phyloP scores from a whole-genome alignment of 2,797 vertebrate genomes.

The Poecilia wingei region DNA sequence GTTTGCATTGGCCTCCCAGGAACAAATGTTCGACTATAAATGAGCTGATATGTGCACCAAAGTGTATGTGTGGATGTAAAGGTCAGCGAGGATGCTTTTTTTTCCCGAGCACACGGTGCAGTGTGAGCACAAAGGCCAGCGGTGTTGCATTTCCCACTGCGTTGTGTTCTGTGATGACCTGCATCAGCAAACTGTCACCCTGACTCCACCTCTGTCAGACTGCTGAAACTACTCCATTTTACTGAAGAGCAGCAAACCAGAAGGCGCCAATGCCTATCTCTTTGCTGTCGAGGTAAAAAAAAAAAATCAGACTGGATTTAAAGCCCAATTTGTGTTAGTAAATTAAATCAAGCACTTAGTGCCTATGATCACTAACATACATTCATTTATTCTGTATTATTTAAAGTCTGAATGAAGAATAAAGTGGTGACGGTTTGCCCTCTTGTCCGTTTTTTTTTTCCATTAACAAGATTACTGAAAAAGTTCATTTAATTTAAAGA shows the following conservation, averaged over 20 bases:
- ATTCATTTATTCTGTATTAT: conserved; percentile 3
- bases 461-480: not conserved
- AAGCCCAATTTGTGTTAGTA: conserved; percentile 16
- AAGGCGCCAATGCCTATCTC: conserved; percentile 31
- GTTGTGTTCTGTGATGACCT: conserved; percentile 63
- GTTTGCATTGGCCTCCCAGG: not conserved
- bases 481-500: not conserved
- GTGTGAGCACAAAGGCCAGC: conserved; percentile 34
- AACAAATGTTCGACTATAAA: conserved; percentile 3
- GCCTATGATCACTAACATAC: conserved; percentile 10
- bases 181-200: conserved; percentile 70
- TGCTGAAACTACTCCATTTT: conserved; percentile 69
- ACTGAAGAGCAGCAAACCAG: conserved; percentile 33
- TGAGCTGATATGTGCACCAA: conserved; percentile 24
- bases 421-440: not conserved
- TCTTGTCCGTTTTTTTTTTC: not conserved
- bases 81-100: conserved; percentile 70
- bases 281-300: conserved; percentile 42
- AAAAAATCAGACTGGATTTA: conserved; percentile 21
- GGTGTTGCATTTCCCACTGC: conserved; percentile 72
- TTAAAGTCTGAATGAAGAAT: not conserved
- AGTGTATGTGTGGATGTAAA: conserved; percentile 37
- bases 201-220: conserved; percentile 71
- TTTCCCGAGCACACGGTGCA: conserved; percentile 57
- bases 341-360: conserved; percentile 22